Conservation (phyloP, 2,888 invertebrate genomes). For the Volucella inflata region DNA sequence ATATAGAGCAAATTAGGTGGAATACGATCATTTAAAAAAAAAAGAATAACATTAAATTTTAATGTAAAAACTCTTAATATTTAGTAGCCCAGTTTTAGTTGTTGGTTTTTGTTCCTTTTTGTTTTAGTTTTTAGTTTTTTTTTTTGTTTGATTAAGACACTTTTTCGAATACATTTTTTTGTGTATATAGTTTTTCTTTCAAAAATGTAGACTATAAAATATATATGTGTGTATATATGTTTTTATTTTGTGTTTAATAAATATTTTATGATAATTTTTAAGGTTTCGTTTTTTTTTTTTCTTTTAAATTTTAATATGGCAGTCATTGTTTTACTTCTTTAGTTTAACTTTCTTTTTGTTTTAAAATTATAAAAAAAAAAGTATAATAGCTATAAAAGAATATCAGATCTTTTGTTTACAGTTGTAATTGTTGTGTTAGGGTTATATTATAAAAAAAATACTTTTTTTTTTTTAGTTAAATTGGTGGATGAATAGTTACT, state of each 20-base stretch:
- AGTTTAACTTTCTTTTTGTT: constrained; percentile 42
- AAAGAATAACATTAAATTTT: constrained; percentile 32
- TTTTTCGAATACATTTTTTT: constrained; percentile 40
- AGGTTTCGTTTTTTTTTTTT: constrained; percentile 24
- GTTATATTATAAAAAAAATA: constrained; percentile 53
- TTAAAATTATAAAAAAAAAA: constrained; percentile 56
- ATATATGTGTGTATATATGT: constrained; percentile 33
- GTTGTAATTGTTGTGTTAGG: constrained; percentile 60
- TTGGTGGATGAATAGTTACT: constrained; percentile 52
- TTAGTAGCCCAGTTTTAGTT: constrained; percentile 55
- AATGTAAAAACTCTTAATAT: constrained; percentile 20
- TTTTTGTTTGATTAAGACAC: constrained; percentile 60
- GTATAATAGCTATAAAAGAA: constrained; percentile 58
- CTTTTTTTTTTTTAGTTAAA: constrained; percentile 49
- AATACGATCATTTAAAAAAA: constrained; percentile 30
- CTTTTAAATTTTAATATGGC: constrained; percentile 66
- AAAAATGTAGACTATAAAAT: constrained; percentile 46
- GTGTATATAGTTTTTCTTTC: constrained; percentile 36
- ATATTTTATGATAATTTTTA: constrained; percentile 64
- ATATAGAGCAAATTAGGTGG: constrained; percentile 57
- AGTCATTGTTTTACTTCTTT: constrained; percentile 70
- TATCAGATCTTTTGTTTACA: constrained; percentile 74
- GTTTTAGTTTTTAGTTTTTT: constrained; percentile 14
- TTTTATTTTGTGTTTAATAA: constrained; percentile 48
- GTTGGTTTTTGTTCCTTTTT: constrained; percentile 24